phyloP scores from a whole-genome alignment of 2,113 vertebrate species.

The Isurus oxyrinchus region DNA sequence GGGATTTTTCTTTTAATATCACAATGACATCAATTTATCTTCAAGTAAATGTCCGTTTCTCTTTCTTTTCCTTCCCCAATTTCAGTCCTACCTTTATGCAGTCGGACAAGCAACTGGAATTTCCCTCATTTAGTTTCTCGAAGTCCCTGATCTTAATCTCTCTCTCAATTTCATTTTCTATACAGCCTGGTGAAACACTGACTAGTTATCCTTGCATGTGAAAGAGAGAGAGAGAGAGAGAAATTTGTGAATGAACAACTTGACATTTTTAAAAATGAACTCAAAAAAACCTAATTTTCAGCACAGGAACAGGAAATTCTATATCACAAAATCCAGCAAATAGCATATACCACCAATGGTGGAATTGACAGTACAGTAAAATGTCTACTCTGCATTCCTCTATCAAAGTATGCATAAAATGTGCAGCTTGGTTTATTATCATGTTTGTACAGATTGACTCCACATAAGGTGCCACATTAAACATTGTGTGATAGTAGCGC shows the following conservation, averaged over 20 bases:
- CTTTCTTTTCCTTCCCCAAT: too few relatives aligned
- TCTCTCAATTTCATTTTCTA: slow-evolving; percentile 6
- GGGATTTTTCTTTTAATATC: not conserved
- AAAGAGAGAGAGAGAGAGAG: not conserved
- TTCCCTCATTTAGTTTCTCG: slow-evolving; percentile 28
- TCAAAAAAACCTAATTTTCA: not conserved
- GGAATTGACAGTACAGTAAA: not conserved
- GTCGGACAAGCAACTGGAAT: slow-evolving; percentile 15
- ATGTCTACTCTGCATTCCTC: not conserved
- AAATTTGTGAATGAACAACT: not conserved
- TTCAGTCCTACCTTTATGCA: not conserved
- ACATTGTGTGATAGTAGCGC: not conserved
- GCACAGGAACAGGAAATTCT: not conserved
- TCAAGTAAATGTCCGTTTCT: not conserved
- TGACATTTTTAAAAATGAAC: not conserved
- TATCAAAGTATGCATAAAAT: not conserved
- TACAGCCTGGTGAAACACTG: not conserved
- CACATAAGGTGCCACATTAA: not conserved
- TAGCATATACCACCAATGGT: not conserved
- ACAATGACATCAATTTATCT: not conserved
- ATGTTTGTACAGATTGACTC: not conserved
- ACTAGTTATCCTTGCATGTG: not conserved
- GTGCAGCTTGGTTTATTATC: not conserved
- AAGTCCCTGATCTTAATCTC: not conserved
- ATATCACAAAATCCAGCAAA: not conserved